phyloP scores from a whole-genome alignment of 2,888 invertebrate genomes.

The Ptychoptera albimana region DNA sequence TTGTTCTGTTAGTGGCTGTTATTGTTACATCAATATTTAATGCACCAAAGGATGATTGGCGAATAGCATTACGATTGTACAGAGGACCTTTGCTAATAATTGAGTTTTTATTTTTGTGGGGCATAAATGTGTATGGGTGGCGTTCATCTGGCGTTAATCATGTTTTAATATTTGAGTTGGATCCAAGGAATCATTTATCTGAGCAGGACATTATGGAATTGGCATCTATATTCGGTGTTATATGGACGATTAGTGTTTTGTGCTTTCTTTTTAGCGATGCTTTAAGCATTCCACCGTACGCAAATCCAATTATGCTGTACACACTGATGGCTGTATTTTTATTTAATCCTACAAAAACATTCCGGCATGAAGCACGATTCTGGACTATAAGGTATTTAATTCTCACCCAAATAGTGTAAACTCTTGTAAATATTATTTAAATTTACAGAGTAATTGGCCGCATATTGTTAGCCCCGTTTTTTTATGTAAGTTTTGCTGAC shows the following conservation, averaged over 20 bases:
- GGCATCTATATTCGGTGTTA: slow-evolving; percentile 56
- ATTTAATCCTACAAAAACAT: slow-evolving; percentile 59
- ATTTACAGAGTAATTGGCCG: slow-evolving; percentile 32
- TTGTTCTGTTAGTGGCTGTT: slow-evolving; percentile 55
- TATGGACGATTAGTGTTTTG: slow-evolving; percentile 52
- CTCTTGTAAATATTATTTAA: neutral
- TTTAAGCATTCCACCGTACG: slow-evolving; percentile 57
- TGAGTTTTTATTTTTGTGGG: slow-evolving; percentile 58
- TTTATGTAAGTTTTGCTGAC: slow-evolving; percentile 66
- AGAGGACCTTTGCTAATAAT: slow-evolving; percentile 63
- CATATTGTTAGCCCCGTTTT: slow-evolving; percentile 56
- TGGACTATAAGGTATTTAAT: slow-evolving; percentile 38
- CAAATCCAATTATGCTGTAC: slow-evolving; percentile 55
- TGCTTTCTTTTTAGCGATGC: slow-evolving; percentile 49
- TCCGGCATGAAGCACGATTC: slow-evolving; percentile 58
- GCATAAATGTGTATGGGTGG: slow-evolving; percentile 71
- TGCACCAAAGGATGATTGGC: slow-evolving; percentile 37
- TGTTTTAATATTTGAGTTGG: slow-evolving; percentile 67
- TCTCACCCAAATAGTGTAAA: neutral
- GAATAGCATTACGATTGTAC: slow-evolving; percentile 59
- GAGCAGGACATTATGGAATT: slow-evolving; percentile 66
- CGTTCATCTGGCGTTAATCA: slow-evolving; percentile 69
- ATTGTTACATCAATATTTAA: slow-evolving; percentile 45
- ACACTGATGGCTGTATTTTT: slow-evolving; percentile 51
- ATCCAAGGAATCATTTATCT: slow-evolving; percentile 58